A percentile compares a stretch with the other conserved stretches of the same genome.
Conservation (phyloP, 2,888 invertebrate species). For the Gibbula magus region DNA sequence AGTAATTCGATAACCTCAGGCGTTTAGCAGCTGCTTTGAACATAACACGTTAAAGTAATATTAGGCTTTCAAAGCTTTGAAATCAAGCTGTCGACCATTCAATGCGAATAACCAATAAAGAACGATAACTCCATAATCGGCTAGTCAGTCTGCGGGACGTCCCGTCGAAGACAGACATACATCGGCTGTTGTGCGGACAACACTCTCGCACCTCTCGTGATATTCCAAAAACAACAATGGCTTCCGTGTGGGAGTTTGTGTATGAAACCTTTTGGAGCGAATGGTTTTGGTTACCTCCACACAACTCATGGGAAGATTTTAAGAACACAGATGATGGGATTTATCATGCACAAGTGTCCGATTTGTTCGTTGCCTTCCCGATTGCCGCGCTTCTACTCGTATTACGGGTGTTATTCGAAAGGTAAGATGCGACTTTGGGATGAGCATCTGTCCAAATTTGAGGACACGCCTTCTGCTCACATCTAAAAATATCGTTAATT, state of each 20-base stretch:
- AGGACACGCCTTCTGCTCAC: too few species aligned
- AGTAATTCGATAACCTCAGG: too few species aligned
- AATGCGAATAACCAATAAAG: neutral
- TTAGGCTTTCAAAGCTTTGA: neutral
- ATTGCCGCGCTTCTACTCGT: conserved; percentile 86
- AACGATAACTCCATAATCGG: neutral
- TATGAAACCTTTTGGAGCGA: conserved; percentile 82
- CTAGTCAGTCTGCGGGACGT: neutral
- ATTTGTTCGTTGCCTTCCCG: conserved; percentile 76
- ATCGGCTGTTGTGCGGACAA: neutral
- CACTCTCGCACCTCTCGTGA: neutral
- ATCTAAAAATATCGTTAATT: too few species aligned
- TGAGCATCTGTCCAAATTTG: too few species aligned
- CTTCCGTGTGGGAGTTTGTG: conserved; percentile 28
- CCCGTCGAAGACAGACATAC: neutral
- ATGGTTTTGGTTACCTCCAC: conserved; percentile 93
- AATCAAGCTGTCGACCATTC: neutral
- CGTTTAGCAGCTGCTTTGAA: too few species aligned
- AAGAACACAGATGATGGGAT: conserved; percentile 80
- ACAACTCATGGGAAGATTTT: conserved; percentile 91
- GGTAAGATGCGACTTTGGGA: conserved; percentile 79
- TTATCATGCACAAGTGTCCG: conserved; percentile 57
- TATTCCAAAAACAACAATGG: conserved; percentile 13
- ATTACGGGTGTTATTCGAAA: conserved; percentile 87
- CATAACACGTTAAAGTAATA: too few species aligned